Evolutionary conservation across 2,888 invertebrate species (phyloP), one percentile per base, ranked within the genome.

Genomic region (Pediacus dermestoides): DNA sequence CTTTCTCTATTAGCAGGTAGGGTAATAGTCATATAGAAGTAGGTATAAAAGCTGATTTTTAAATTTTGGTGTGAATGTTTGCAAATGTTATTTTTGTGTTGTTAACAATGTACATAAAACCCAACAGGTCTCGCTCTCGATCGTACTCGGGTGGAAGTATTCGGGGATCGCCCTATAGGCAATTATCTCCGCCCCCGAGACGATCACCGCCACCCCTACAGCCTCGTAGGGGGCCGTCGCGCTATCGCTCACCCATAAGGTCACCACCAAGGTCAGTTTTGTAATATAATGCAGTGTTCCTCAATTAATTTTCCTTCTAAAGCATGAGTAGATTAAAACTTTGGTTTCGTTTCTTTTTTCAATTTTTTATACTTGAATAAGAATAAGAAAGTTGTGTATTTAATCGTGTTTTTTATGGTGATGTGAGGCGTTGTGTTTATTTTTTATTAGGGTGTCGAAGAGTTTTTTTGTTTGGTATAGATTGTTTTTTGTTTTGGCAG

Each of bases 121-220:
- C n/a, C n/a, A n/a, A n/a, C 70, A 81, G 82, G 64, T 81, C 82
- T 48, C 75, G 82, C 44, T 82, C 82, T 10, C 68, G 77, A 48
- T 82, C 82, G 15, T 74, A 74, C 42, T 75, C 76, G 47, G 73
- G 79, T 42, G 72, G 78, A 66, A 68, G 79, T 66, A 55, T 77
- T 60, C 58, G 64, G 69, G 64, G 70, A 35, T 70, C 74, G 39
- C 64, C 66, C 33, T 60, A 61, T 50, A 56, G 66, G 52, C 63
- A 66, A 35, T 63, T 61, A 49, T 65, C 68, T 36, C 66, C 67
- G 35, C 64, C 64, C 13, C 63, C 67, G 40, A 60, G 66, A 52
- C 59, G 61, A 21, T 62, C 64, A 28, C 61, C 65, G 44, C 56
- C 46, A 34, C 51, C 46, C 34, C 44, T 42, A 46, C 44, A 39